These are phyloP conservation scores for Halichondria panicea DNA, from an alignment of 37 sponge, comb jelly and placozoan genomes.

Conservation along the genomic window DNA sequence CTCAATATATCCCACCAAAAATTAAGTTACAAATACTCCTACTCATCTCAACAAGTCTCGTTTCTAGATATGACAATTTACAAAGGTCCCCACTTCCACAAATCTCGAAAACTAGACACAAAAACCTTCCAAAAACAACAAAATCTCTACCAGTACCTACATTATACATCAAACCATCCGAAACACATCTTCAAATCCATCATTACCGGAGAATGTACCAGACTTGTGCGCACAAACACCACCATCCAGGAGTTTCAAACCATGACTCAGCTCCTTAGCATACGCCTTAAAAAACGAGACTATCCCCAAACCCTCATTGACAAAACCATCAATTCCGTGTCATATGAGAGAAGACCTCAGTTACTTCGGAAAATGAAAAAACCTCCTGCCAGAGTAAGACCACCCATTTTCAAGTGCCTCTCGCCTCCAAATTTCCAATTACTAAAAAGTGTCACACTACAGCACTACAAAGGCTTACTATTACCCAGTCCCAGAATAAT, in stretches of 20 bases:
- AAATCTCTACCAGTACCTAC: conserved; percentile 11
- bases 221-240: conserved; percentile 6
- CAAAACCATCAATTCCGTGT: background rate
- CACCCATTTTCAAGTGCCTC: background rate
- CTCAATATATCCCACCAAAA: background rate
- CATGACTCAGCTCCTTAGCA: no score
- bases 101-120: background rate
- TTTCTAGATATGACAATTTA: conserved; percentile 10
- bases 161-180: conserved; percentile 8
- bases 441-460: background rate
- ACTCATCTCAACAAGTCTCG: background rate
- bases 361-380: background rate
- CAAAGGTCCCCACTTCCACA: conserved; percentile 3
- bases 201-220: conserved; percentile 1
- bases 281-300: conserved; percentile 1
- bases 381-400: background rate
- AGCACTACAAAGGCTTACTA: background rate
- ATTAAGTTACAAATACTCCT: background rate
- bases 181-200: background rate
- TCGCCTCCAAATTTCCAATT: background rate
- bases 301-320: background rate
- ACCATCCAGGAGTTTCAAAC: no score
- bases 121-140: conserved; percentile 1
- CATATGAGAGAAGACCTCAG: background rate
- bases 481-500: background rate